Base-by-base conservation (phyloP, 2,888 invertebrate species). In the Syritta pipiens region DNA sequence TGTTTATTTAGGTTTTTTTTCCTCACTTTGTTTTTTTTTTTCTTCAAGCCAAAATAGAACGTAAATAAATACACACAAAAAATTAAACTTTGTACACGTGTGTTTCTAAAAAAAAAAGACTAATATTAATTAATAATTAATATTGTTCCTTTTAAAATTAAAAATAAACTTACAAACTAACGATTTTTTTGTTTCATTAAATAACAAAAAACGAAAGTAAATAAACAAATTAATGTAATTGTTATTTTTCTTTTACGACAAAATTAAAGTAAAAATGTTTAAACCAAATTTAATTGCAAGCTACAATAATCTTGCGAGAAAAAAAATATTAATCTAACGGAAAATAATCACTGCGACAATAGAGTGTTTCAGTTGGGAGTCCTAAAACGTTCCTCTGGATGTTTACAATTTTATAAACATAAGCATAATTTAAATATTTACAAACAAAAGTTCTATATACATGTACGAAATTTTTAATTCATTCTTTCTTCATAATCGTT, bases 71-170 rank as follows among this genome's bases (percentile, higher is more conserved):
- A 53, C 76, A 77, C 71, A 77, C 76, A 77, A 46, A 77, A 59
- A 77, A 72, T 46, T 55, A 77, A 53, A 63, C 63, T 77, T 77
- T 77, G 77, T 77, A 72, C 72, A 77, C 65, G 59, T 72, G 71
- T 77, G 77, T 51, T 55, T 57, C 20, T 65, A 57, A 49, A 49
- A 51, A 22, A 51, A 32, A 68, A 67, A 19, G 42, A 26, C 30
- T 28, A 71, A 35, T 20, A 48, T 20, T 40, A 28, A 67, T 65
- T 49, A 17, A 65, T 44, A 42, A 55, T 44, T 40, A 51, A 6
- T 19, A 53, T 59, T 60, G 63, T 69, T 62, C 49, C 76, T 69
- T 76, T 69, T 10, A 5, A 69, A 76, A 28, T 69, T 69, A 44
- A 72, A 22, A 44, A 44, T 6, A 22, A 22, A 10, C 9, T 37